A percentile compares a stretch with the other conserved stretches of the same genome.
Evolutionary conservation across 2,888 invertebrate species (phyloP).

Genomic region (Microctonus brassicae): DNA sequence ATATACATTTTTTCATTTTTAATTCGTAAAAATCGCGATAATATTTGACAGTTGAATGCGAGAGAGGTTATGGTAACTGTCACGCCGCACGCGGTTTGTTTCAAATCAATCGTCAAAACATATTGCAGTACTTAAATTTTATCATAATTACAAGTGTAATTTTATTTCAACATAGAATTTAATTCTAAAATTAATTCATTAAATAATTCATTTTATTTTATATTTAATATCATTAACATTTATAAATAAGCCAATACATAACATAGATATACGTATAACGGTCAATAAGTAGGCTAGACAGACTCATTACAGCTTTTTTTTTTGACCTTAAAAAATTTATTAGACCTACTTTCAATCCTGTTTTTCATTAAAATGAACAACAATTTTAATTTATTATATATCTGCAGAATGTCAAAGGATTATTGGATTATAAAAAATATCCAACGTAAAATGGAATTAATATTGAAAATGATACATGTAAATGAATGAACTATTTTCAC

Average conservation of each 20-base stretch:
- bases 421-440: constrained; percentile 37
- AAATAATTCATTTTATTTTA: not conserved
- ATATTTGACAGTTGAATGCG: not conserved
- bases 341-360: not conserved
- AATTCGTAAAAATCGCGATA: not conserved
- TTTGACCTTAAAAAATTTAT: constrained; percentile 3
- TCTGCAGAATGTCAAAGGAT: constrained; percentile 35
- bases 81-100: constrained; percentile 7
- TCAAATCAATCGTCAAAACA: not conserved
- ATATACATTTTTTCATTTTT: not conserved
- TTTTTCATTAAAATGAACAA: not conserved
- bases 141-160: not conserved
- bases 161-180: not conserved
- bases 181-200: not conserved
- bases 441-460: constrained; percentile 33
- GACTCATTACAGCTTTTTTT: not conserved
- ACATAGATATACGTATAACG: not conserved
- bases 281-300: constrained; percentile 4
- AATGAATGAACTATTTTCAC: constrained; percentile 9
- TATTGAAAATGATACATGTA: constrained; percentile 5
- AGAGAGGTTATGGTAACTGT: constrained; percentile 19
- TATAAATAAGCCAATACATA: not conserved
- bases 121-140: not conserved
- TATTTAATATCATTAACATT: not conserved
- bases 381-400: not conserved